phyloP scores from a whole-genome alignment of 2,797 vertebrate species.

The Megalops cyprinoides region DNA sequence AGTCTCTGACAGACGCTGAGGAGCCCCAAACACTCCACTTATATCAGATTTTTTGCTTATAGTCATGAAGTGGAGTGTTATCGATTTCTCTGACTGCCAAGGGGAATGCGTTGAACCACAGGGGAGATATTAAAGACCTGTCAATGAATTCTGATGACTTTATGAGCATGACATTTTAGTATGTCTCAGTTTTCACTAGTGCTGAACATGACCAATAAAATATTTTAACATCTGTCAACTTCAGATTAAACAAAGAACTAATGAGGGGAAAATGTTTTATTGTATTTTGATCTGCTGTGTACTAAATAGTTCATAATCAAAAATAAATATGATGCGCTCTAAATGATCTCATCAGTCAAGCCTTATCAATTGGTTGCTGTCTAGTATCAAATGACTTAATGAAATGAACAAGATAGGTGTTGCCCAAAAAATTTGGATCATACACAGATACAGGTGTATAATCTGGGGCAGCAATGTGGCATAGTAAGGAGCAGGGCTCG shows the following conservation, averaged over 20 bases:
- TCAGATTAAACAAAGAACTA: not conserved
- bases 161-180: not conserved
- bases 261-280: not conserved
- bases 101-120: not conserved
- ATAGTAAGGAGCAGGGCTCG: too few species aligned
- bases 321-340: not conserved
- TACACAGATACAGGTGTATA: not conserved
- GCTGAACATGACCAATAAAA: not conserved
- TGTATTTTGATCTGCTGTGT: not conserved
- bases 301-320: not conserved
- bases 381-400: not conserved
- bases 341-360: not conserved
- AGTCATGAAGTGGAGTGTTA: conserved; percentile 25
- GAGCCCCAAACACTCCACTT: conserved; percentile 24
- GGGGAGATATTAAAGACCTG: not conserved
- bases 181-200: not conserved
- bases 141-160: not conserved
- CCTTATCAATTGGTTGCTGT: not conserved
- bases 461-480: not conserved
- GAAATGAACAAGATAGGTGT: too few species aligned
- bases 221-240: not conserved
- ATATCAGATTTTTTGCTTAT: conserved; percentile 2
- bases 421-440: not conserved
- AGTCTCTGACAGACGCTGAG: conserved; percentile 2
- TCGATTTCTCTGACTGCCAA: conserved; percentile 16